Evolutionary conservation across 2,797 vertebrate genomes (phyloP), one percentile per base, ranked within the genome.

Genomic region (Karalla daura): DNA sequence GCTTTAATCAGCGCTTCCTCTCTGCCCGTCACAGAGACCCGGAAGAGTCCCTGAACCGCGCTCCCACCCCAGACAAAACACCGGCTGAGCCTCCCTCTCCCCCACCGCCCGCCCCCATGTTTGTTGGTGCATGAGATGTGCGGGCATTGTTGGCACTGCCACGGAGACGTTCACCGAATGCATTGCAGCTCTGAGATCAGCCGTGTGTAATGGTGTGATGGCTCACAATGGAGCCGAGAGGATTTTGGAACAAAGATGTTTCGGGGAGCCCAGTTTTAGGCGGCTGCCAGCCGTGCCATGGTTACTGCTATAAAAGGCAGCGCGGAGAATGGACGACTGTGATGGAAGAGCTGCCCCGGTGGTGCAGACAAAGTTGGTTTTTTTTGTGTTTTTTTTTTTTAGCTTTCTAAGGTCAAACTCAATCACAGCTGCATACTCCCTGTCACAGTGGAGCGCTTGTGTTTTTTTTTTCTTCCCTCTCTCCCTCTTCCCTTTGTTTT

Each of bases 1-100:
- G 76, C 82, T 82, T 84, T 87, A 90, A 90, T 90, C 90, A 85
- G 68, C 52, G 80, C 70, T 91, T 91, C 88, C 86, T 89, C 74
- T 46, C 72, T 52, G 65, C 30, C 67, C 63, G 85, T 80, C 72
- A 52, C 83, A 84, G 76, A 74, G 88, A 88, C 83, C 73, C 59
- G 82, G 70, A 81, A 69, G 74, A 80, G 64, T 78, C 82, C 80
- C 55, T 70, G 66, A 72, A 70, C 55, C 30, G 33, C 40, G 51
- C 51, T 73, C 56, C 67, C 49, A 63, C 84, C 70, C 68, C 50
- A 86, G 71, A 80, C 64, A 65, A 77, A 90, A 86, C 76, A 84
- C 79, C 41, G 76, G 76, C 62, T 81, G 49, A 5, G 41, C 65
- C 40, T 1, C 9, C 18, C 69, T 20, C 15, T 63, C 32, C 69